Conservation (phyloP, 2,797 vertebrate genomes). For the Tragelaphus eurycerus region DNA sequence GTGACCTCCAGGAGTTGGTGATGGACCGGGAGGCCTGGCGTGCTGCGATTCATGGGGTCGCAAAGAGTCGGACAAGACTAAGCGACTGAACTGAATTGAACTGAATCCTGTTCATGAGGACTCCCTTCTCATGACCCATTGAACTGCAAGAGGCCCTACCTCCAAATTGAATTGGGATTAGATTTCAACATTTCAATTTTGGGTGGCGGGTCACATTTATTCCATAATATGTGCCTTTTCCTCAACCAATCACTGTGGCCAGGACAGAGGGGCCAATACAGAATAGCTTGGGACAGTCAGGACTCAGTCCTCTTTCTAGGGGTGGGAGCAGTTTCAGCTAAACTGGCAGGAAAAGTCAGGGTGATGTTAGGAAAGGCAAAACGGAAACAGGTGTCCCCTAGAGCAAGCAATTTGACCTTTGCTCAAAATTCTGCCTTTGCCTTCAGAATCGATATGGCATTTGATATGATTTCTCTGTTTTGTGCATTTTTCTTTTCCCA, state of each 20-base stretch:
- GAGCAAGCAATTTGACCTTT: neutral
- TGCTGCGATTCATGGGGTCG: too few species aligned
- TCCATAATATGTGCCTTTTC: neutral
- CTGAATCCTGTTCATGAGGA: neutral
- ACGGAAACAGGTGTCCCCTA: neutral
- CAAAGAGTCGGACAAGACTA: too few species aligned
- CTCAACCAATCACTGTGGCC: neutral
- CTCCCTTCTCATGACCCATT: neutral
- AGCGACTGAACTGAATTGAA: too few species aligned
- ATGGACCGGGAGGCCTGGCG: too few species aligned
- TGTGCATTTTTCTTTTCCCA: neutral
- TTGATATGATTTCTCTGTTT: neutral
- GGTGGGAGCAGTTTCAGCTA: neutral
- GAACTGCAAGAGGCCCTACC: neutral
- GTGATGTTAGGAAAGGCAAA: neutral
- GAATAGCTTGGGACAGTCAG: neutral
- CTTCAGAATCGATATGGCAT: neutral
- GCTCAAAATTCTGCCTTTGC: neutral
- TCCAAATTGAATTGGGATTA: neutral
- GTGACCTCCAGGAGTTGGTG: too few species aligned
- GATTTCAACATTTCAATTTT: neutral
- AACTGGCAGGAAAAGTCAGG: neutral
- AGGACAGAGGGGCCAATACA: neutral
- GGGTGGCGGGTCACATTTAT: neutral
- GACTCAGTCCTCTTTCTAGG: neutral